Conservation (phyloP, 2,888 invertebrate species). For the Agapetus fuscipes region DNA sequence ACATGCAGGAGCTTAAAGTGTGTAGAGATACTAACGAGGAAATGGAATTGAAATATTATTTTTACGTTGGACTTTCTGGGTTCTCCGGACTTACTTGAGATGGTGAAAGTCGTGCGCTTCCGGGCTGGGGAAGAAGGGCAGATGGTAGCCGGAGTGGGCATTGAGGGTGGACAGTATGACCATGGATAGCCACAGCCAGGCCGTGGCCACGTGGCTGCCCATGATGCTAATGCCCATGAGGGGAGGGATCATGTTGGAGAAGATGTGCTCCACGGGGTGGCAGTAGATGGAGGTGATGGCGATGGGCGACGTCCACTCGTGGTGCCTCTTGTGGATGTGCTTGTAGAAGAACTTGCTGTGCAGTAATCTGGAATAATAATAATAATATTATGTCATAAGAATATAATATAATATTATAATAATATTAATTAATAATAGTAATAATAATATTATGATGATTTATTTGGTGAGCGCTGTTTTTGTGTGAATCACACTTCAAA, state of each 20-base stretch:
- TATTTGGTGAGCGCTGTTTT: no score
- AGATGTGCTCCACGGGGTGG: conserved; percentile 64
- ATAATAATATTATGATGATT: no score
- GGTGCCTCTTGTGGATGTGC: conserved; percentile 76
- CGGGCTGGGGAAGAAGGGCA: conserved; percentile 77
- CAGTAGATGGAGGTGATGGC: conserved; percentile 75
- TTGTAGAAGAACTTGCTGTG: conserved; percentile 68
- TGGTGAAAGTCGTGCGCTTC: conserved; percentile 86
- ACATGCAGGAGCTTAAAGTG: no score
- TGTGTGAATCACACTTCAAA: no score
- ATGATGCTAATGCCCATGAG: conserved; percentile 63
- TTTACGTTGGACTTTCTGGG: no score
- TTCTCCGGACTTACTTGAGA: conserved; percentile 67
- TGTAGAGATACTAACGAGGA: no score
- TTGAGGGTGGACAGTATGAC: conserved; percentile 72
- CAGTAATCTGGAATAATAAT: conserved; percentile 46
- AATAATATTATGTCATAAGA: conserved; percentile 1
- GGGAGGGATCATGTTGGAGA: conserved; percentile 69
- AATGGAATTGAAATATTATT: no score
- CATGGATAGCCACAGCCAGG: conserved; percentile 69
- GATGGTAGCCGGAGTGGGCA: conserved; percentile 77
- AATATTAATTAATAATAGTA: background rate
- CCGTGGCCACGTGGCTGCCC: conserved; percentile 67
- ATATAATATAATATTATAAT: background rate
- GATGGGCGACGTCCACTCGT: conserved; percentile 82